Conservation (phyloP, 2,113 vertebrate species). For the Echinops telfairi region DNA sequence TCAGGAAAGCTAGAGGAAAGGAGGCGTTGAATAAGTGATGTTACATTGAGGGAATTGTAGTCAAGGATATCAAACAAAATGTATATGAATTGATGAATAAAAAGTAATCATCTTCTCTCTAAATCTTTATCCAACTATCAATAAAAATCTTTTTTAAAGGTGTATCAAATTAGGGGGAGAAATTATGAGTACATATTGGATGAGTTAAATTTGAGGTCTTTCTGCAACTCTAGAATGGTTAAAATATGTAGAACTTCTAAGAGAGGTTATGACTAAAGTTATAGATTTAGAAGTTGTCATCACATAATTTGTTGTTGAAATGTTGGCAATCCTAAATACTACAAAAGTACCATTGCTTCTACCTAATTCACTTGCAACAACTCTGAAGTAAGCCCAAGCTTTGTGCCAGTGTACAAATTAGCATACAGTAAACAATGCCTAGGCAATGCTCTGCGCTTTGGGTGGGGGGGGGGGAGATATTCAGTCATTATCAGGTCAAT, state of each 20-base stretch:
- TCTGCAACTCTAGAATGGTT: not conserved
- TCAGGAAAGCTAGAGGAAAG: too few species aligned
- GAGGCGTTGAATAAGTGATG: too few species aligned
- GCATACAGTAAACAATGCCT: slow-evolving; percentile 76
- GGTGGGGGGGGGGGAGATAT: too few species aligned
- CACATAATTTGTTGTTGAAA: not conserved
- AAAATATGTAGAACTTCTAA: slow-evolving; percentile 16
- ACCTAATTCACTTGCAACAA: slow-evolving; percentile 37
- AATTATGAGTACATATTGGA: not conserved
- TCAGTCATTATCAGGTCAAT: slow-evolving; percentile 71
- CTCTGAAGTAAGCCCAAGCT: slow-evolving; percentile 68
- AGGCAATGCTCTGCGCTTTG: slow-evolving; percentile 57
- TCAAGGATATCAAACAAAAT: too few species aligned
- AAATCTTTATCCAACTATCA: too few species aligned
- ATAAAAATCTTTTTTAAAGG: slow-evolving; percentile 7
- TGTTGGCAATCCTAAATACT: not conserved
- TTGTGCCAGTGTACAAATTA: slow-evolving; percentile 78
- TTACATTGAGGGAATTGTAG: too few species aligned
- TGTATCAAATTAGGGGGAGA: not conserved
- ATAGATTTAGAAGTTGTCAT: not conserved
- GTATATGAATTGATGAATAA: too few species aligned
- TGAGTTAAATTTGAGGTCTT: not conserved
- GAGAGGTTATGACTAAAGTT: not conserved
- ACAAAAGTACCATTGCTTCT: slow-evolving; percentile 13
- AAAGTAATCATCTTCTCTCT: too few species aligned